phyloP scores from a whole-genome alignment of 2,888 invertebrate species.

The Papilio demoleus region DNA sequence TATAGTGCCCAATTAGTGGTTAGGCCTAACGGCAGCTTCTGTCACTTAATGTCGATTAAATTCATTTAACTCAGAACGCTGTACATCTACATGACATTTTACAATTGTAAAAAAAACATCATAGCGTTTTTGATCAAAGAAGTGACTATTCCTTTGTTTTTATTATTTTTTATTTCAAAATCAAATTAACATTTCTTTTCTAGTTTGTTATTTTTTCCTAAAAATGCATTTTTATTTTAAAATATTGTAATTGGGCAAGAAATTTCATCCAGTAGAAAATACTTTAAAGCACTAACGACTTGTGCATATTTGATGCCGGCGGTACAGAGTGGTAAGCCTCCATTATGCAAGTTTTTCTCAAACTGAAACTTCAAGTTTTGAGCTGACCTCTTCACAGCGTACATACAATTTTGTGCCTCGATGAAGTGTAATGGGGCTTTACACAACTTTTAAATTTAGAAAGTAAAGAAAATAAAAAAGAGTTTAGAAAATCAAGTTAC shows the following conservation, averaged over 20 bases:
- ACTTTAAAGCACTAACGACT: slow-evolving; percentile 37
- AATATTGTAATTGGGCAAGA: slow-evolving; percentile 25
- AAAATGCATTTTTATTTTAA: slow-evolving; percentile 47
- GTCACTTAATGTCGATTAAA: slow-evolving; percentile 65
- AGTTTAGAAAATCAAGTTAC: neutral
- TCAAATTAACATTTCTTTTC: neutral
- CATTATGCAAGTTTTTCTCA: slow-evolving; percentile 38
- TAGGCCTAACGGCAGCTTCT: slow-evolving; percentile 48
- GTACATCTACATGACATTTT: neutral
- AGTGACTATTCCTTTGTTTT: too few relatives aligned
- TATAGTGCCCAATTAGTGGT: slow-evolving; percentile 69
- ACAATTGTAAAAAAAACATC: too few relatives aligned
- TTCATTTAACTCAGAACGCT: slow-evolving; percentile 61
- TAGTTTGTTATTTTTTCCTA: slow-evolving; percentile 39
- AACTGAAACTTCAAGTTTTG: slow-evolving; percentile 32
- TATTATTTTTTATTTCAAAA: neutral
- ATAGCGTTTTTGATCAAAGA: too few relatives aligned
- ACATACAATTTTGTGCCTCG: slow-evolving; percentile 28
- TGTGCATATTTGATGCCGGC: slow-evolving; percentile 39
- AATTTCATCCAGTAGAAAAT: slow-evolving; percentile 34
- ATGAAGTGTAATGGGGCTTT: slow-evolving; percentile 25
- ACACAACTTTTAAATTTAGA: slow-evolving; percentile 9
- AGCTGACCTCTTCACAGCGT: slow-evolving; percentile 22
- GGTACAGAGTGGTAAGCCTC: slow-evolving; percentile 37
- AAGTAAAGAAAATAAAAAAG: slow-evolving; percentile 12